Evolutionary conservation across 2,888 invertebrate genomes (phyloP), one percentile per base, ranked within the genome.

Genomic region (Galerucella nymphaeae): DNA sequence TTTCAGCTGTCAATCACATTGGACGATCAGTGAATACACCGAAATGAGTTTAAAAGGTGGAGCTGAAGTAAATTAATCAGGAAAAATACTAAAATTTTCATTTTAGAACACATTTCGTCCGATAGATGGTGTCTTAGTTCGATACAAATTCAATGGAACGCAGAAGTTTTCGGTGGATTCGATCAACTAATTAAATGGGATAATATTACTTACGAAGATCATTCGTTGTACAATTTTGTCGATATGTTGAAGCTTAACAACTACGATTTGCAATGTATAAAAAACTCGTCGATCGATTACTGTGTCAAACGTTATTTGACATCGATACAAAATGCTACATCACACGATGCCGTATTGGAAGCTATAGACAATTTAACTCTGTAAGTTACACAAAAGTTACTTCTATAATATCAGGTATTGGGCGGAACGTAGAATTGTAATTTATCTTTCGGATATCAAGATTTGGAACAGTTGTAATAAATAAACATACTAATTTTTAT

Each of bases 321-420:
- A 48, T 87, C 87, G 30, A 86, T 93, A 67, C 91, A 93, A 81
- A 92, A 91, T 82, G 91, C 91, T 0, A 91, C 90, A 0, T 88
- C 89, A 0, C 92, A 93, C 80, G 84, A 84, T 71, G 87, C 88
- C 75, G 91, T 92, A 4, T 85, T 85, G 18, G 88, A 89, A 50
- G 88, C 90, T 0, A 82, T 93, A 11, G 86, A 88, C 78, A 85
- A 88, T 71, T 83, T 92, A 48, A 89, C 89, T 65, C 89, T 90
- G 91, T 92, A 85, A 84, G 83, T 83, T 65, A 0, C 42, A 45
- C n/a, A 55, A 55, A 30, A 30, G 8, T 30, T 30, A 14, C 8
- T 53, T 10, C 16, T 55, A n/a, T 55, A 55, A 71, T 55, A 11
- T 55, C 16, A 20, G 20, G 20, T 20, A 55, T n/a, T 75, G 20